Base-by-base conservation (phyloP, 1,140 invertebrate species). In the Trichomalopsis sarcophagae region DNA sequence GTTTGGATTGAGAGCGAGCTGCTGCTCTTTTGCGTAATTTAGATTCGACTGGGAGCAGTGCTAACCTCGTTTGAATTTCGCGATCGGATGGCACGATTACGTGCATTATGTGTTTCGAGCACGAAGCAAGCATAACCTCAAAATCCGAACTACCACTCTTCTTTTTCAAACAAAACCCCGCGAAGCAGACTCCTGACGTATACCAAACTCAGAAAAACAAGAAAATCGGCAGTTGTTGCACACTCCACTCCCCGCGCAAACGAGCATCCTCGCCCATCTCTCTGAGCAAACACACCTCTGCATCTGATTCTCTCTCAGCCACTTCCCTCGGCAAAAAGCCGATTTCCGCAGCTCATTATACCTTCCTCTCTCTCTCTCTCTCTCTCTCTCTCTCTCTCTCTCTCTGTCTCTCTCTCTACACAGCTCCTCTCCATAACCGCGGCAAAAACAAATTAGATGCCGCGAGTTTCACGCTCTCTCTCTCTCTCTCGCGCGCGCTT, bases 281-380 rank as follows among this genome's bases (percentile, higher is more conserved):
- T n/a, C 27, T 33, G 30, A 74, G 30, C 71, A 36, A 74, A 36
- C 30, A 74, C 14, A 50, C 71, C n/a, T 74, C 71, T 74, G 71
- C 71, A 74, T 74, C 71, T 74, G 21, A 33, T 33, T 33, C 27
- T 6, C 71, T 30, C 69, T 55, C 17, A 21, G 14, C 17, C 21
- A n/a, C 55, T 62, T 62, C 69, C 17, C 13, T 27, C 27, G 36
- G 23, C 13, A 62, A 81, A 50, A 81, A 81, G 14, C n/a, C 13
- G 40, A 66, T 82, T 82, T 82, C 76, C 84, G 88, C 83, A 87
- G 86, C 86, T 90, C 87, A 89, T 89, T 90, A 89, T 87, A 78
- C 84, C 50, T 21, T 5, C 85, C 33, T 21, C 62, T 44, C 14
- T 69, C 71, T 78, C 66, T 55, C 30, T 27, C 50, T 55, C 50